Evolutionary conservation across 1,140 invertebrate genomes (phyloP), one percentile per base, ranked within the genome.

Genomic region (Thaumetopoea pityocampa): DNA sequence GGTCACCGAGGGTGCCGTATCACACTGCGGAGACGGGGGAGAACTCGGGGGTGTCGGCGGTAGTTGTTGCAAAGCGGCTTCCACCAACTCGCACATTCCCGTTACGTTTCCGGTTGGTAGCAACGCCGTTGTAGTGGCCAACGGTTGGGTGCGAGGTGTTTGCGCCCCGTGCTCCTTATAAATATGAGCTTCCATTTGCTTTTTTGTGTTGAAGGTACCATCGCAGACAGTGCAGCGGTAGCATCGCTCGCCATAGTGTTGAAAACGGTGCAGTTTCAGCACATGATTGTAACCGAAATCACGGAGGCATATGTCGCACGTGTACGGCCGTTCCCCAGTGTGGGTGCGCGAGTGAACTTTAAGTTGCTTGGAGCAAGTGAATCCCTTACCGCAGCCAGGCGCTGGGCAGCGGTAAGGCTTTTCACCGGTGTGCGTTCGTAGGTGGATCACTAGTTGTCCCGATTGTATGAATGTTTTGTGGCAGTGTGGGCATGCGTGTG

Each of bases 401-500:
- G 89, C 89, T 1, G 88, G 86, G 69, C 96, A 98, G 6, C 95
- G 92, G 65, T 96, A 97, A 0, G 94, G 95, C 71, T 96, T 96
- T 83, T 96, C 94, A 1, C 95, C 92, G 0, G 96, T 98, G 76
- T 99, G 93, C 0, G 93, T 94, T 8, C 93, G 86, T 86, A 93
- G 91, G 65, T 95, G 93, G 44, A 94, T 95, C 0, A 94, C 93
- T 43, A 95, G 67, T 59, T 95, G 93, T 1, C 96, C 94, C 19
- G 92, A 94, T 66, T 96, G 94, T 14, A 96, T 96, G 68, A 96
- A 96, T 0, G 94, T 95, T 71, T 96, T 96, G 33, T 91, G 90
- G 73, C 97, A 99, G 27, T 97, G 91, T n/a, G 90, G 91, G 72
- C 97, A 99, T 59, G 94, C 94, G 80, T 97, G 97, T 0, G 96